Evolutionary conservation across 2,888 invertebrate genomes (phyloP), one percentile per base, ranked within the genome.

Genomic region (Chironomus tentans): DNA sequence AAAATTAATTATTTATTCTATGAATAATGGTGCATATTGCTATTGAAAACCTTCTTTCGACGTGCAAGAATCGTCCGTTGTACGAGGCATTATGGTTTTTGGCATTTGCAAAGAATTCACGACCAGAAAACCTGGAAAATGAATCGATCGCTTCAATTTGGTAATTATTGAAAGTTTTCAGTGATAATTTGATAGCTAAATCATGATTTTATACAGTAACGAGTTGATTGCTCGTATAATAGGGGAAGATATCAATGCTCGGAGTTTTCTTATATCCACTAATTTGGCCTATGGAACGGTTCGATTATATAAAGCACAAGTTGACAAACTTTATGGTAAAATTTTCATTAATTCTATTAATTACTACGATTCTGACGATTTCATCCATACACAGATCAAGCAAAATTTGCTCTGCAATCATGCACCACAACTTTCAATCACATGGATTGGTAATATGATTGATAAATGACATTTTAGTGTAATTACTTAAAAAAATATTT

Each of bases 261-360:
- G 18, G 3, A 65, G 22, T 3, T 74, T 74, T 13, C 65, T 62
- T 22, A 47, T 68, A 12, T 47, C 65, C 13, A 68, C 74, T 22
- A 65, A 74, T n/a, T 13, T 74, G 4, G 24, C 18, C 13, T 74
- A n/a, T 48, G 74, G 74, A 21, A 28, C 22, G n/a, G 13, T 74
- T 0, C 21, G 46, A 10, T 12, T 74, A 4, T 74, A 74, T 74
- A 61, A 62, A 13, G 12, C 18, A 68, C 74, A 74, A 18, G 47
- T 74, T 48, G 74, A 74, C 24, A 74, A 74, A n/a, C 68, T 74
- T 15, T 74, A 47, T 15, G 68, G 74, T 74, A 74, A 24, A 22
- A 46, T 47, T 12, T 2, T n/a, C n/a, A 50, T 18, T 48, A 73
- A 50, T n/a, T 50, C n/a, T 12, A 24, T 13, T 71, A 4, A 71